Percentiles rank a stretch among this genome's conserved stretches.
These are phyloP conservation scores for Allygus modestus DNA, from an alignment of 2,888 invertebrate species.

Conservation along the genomic window DNA sequence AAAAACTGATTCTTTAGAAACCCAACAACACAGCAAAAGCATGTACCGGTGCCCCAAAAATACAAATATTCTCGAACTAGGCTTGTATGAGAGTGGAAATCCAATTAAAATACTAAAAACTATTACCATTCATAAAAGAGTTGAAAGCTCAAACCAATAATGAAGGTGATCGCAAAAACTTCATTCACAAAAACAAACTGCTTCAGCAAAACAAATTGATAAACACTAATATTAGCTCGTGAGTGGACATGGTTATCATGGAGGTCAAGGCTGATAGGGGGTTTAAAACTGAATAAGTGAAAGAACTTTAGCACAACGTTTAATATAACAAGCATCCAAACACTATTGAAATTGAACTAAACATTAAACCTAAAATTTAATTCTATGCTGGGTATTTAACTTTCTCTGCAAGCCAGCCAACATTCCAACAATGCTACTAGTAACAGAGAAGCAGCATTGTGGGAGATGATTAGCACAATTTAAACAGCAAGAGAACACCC, in stretches of 20 bases:
- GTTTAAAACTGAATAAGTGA: no score
- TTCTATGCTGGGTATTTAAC: no score
- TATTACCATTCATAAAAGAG: not conserved
- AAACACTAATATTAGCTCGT: not conserved
- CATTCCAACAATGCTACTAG: slow-evolving; percentile 2
- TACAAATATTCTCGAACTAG: no score
- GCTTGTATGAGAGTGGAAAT: no score
- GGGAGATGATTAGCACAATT: slow-evolving; percentile 16
- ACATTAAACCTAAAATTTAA: no score
- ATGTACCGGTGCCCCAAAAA: no score
- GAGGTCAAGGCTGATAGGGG: not conserved
- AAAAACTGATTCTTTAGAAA: no score
- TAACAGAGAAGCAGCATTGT: not conserved
- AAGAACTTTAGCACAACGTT: no score
- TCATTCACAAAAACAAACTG: not conserved
- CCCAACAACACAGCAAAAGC: no score
- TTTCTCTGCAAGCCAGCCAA: not conserved
- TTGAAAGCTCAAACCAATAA: not conserved
- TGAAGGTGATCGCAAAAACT: not conserved
- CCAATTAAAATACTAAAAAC: no score
- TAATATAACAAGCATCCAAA: no score
- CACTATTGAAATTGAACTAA: no score
- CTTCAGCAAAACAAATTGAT: not conserved
- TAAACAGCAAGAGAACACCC: slow-evolving; percentile 15
- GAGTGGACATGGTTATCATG: not conserved